Conservation (phyloP, 2,113 vertebrate genomes). For the Acanthisitta chloris region DNA sequence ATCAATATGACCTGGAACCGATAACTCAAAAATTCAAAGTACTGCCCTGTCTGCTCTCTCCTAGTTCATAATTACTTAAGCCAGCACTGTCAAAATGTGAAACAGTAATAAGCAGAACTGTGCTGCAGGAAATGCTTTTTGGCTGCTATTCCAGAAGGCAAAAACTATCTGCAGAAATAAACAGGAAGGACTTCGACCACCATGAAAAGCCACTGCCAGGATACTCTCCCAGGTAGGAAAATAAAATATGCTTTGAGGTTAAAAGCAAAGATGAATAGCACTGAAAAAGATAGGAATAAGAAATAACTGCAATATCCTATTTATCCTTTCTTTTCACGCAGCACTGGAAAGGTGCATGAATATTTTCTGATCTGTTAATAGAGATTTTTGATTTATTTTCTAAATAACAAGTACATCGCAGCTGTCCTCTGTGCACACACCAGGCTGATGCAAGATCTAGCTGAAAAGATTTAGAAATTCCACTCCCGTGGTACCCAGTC, state of each 20-base stretch:
- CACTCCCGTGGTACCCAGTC: neutral
- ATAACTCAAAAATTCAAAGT: conserved; percentile 36
- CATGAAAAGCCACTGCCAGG: neutral
- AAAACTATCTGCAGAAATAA: neutral
- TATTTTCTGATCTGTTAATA: neutral
- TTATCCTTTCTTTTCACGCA: neutral
- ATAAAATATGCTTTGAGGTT: neutral
- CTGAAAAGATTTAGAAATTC: neutral
- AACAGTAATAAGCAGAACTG: neutral
- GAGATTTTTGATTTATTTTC: neutral
- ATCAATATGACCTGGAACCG: conserved; percentile 34
- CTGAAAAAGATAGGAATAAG: neutral
- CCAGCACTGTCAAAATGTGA: neutral
- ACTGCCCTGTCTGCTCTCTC: neutral
- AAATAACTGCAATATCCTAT: neutral
- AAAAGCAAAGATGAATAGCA: neutral
- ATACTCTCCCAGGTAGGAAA: neutral
- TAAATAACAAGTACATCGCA: neutral
- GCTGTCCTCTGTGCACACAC: neutral
- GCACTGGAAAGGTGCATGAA: neutral
- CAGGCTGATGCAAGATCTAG: neutral
- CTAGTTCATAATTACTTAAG: neutral
- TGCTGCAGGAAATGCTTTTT: neutral
- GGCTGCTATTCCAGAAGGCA: neutral
- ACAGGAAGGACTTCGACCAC: neutral